Percentiles rank a stretch among this genome's conserved stretches.
phyloP scores from a whole-genome alignment of 2,113 vertebrate genomes.

The Hipposideros armiger region DNA sequence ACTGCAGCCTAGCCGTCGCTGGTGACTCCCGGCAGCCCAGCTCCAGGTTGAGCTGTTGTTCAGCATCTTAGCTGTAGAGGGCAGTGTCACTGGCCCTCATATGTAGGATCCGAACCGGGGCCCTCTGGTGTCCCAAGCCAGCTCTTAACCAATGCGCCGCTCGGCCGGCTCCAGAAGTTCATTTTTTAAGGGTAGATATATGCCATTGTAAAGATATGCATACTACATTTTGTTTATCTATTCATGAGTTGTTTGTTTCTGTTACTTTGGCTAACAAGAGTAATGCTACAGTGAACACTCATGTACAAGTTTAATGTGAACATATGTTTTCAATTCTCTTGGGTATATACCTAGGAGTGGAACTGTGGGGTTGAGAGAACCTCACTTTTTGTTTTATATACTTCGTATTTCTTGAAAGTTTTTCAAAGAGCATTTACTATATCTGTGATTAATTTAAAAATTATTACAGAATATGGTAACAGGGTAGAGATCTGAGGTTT shows the following conservation, averaged over 20 bases:
- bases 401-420: not conserved
- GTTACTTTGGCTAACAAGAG: not conserved
- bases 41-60: no score
- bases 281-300: not conserved
- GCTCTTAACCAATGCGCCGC: no score
- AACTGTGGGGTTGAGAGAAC: not conserved
- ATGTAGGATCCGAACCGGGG: no score
- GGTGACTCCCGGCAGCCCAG: no score
- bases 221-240: not conserved
- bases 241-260: not conserved
- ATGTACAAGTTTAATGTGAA: not conserved
- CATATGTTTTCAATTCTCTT: not conserved
- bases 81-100: no score
- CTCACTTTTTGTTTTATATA: not conserved
- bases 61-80: no score
- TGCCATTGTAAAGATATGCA: not conserved
- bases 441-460: not conserved
- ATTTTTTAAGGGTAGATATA: not conserved
- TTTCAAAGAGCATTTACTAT: not conserved
- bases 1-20: no score
- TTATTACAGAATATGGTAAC: not conserved
- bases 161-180: no score
- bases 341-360: not conserved
- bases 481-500: not conserved
- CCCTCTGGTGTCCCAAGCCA: no score